A percentile compares a stretch with the other conserved stretches of the same genome.
phyloP scores from a whole-genome alignment of 2,113 vertebrate species.

The Trematocara variabile region DNA sequence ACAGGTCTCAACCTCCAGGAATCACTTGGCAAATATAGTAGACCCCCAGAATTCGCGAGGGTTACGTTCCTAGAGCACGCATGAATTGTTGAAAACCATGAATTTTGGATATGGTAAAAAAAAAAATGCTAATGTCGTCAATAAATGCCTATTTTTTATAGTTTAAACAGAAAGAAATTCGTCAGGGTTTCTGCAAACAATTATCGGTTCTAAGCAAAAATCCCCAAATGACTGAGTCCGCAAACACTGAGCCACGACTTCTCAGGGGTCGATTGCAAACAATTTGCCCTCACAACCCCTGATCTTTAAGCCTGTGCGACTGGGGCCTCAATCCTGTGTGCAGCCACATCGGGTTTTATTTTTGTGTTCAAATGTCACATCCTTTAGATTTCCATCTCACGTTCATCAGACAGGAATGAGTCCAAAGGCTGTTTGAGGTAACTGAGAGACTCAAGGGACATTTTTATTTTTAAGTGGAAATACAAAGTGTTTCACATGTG shows the following conservation, averaged over 20 bases:
- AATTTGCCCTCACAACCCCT: neutral
- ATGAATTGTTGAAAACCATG: neutral
- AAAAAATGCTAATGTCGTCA: neutral
- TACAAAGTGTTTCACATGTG: neutral
- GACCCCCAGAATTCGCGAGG: fast-evolving
- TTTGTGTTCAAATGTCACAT: neutral
- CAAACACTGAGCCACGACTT: neutral
- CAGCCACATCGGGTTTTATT: neutral
- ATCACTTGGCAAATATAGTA: neutral
- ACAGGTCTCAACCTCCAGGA: neutral
- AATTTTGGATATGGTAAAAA: neutral
- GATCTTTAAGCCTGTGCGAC: neutral
- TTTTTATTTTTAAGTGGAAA: neutral
- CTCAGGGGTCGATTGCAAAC: neutral
- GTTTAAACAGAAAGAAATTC: neutral
- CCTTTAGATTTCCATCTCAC: neutral
- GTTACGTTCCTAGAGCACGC: neutral
- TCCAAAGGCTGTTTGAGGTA: neutral
- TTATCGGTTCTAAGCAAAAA: neutral
- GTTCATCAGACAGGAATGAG: neutral
- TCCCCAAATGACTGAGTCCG: neutral
- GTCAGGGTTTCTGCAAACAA: neutral
- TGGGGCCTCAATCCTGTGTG: neutral
- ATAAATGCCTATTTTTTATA: neutral
- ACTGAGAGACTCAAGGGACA: neutral